Base-by-base conservation (phyloP, 2,888 invertebrate species). In the Dendrolimus pini region DNA sequence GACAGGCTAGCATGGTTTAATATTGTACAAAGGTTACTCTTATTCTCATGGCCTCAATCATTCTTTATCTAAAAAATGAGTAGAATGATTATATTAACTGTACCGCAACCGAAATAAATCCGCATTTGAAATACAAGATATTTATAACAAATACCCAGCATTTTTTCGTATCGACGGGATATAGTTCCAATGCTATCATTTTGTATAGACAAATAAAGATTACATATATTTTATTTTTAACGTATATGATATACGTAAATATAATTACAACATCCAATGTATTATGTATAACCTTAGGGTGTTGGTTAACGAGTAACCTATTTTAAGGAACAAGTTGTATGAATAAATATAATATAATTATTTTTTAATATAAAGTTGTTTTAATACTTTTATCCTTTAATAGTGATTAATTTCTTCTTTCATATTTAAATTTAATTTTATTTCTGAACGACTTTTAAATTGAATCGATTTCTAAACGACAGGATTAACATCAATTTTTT, bases 231-330 rank as follows among this genome's bases (percentile, higher is more conserved):
- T 64, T 59, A 65, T 60, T 62, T 61, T 57, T 61, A 63, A 66
- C 69, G 70, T 74, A 71, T 72, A 67, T 69, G 69, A 68, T 57
- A 55, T 56, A 58, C 58, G 62, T 63, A 62, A 62, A 62, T 47
- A 56, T 65, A 59, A 66, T 56, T 78, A 82, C 87, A 83, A 83
- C 88, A 88, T 85, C 87, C 88, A 69, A 74, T 78, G 71, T 78
- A 74, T 73, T 76, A 68, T 79, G 74, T 87, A n/a, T n/a, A 80
- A 77, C 74, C 47, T 74, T 76, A 80, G 85, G 88, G 85, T 89
- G 88, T 89, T 89, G 88, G 88, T 82, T 82, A 77, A 80, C 70
- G 72, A 82, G 81, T 90, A 89, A 89, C 85, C 81, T 89, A 89
- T 76, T 77, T 70, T 87, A 84, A 84, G 84, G 71, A 80, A 77